Evolutionary conservation across 2,888 invertebrate species (phyloP).

Genomic region (Adela reaumurella): DNA sequence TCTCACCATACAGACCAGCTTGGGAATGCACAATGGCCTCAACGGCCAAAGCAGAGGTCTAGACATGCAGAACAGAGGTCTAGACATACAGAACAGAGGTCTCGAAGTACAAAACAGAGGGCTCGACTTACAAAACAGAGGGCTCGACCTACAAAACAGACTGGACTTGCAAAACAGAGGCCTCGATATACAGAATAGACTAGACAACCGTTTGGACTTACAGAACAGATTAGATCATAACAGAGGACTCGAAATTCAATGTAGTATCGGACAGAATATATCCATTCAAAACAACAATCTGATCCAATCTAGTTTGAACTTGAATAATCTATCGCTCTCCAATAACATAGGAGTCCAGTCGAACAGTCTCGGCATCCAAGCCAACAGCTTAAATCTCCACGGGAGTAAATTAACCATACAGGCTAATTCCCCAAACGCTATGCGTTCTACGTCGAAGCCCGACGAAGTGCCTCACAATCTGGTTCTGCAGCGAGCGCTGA

Average conservation of each 20-base stretch:
- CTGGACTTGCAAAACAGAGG: background rate
- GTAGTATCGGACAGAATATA: too few species aligned
- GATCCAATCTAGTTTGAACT: background rate
- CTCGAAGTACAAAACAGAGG: background rate
- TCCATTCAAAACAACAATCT: too few species aligned
- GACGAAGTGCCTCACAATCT: slow-evolving; percentile 39
- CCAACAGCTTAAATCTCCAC: slow-evolving; percentile 19
- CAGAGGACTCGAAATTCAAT: too few species aligned
- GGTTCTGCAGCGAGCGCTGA: slow-evolving; percentile 29
- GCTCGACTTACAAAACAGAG: background rate
- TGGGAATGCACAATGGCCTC: too few species aligned
- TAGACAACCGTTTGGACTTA: background rate
- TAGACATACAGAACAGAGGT: background rate
- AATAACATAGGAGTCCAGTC: slow-evolving; percentile 32
- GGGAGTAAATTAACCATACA: slow-evolving; percentile 23
- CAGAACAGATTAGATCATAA: background rate
- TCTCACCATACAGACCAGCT: background rate
- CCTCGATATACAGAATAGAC: background rate
- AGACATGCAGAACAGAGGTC: background rate
- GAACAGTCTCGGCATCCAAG: slow-evolving; percentile 24
- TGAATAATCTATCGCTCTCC: slow-evolving; percentile 19
- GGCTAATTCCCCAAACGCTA: slow-evolving; percentile 29
- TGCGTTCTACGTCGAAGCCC: slow-evolving; percentile 21
- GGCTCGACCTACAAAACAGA: background rate
- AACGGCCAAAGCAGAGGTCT: background rate